Evolutionary conservation across 2,113 vertebrate species (phyloP).

Genomic region (Tamias sibiricus): DNA sequence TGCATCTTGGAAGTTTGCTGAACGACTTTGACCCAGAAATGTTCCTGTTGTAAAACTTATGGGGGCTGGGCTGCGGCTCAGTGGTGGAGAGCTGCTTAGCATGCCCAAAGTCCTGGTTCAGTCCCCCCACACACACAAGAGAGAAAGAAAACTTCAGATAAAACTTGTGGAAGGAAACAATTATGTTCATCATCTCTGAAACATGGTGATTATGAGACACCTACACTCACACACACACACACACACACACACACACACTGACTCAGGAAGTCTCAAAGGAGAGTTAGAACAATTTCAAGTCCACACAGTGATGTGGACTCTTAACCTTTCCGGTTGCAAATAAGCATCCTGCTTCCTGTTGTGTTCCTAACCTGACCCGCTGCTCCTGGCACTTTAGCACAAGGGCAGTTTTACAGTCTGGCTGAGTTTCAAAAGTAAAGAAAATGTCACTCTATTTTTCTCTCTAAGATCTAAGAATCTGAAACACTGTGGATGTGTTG

Average conservation of each 20-base stretch:
- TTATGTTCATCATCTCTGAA: constrained; percentile 51
- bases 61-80: too few species aligned
- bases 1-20: constrained; percentile 47
- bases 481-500: background rate
- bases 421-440: constrained; percentile 43
- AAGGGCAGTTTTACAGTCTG: constrained; percentile 37
- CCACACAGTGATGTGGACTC: constrained; percentile 44
- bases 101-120: too few species aligned
- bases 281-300: background rate
- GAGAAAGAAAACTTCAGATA: background rate
- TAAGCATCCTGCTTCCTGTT: background rate
- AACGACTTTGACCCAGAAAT: background rate
- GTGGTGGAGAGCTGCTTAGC: too few species aligned
- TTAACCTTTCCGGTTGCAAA: constrained; percentile 53
- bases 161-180: constrained; percentile 48
- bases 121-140: too few species aligned
- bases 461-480: background rate
- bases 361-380: constrained; percentile 24
- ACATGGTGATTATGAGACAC: constrained; percentile 20
- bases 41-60: constrained; percentile 49
- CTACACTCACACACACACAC: too few species aligned
- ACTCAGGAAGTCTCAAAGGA: constrained; percentile 24
- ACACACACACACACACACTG: too few species aligned
- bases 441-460: background rate
- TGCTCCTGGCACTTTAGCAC: background rate